A percentile compares a stretch with the other conserved stretches of the same genome.
Evolutionary conservation across 1,140 invertebrate species (phyloP).

Genomic region (Cotesia glomerata): DNA sequence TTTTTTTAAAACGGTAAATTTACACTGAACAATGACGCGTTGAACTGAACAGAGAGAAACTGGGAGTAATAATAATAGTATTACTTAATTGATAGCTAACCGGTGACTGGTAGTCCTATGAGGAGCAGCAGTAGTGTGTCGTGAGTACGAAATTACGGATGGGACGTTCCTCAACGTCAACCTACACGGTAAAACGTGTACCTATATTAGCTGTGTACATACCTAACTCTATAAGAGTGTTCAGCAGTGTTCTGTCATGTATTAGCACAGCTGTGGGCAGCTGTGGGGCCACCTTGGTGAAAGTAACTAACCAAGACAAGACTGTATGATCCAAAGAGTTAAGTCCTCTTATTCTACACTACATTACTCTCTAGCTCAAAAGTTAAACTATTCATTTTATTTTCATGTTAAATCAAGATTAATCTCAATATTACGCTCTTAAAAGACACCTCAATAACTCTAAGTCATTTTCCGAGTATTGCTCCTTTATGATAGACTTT

Average conservation of each 20-base stretch:
- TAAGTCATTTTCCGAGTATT: too few species aligned
- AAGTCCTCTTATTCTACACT: slow-evolving; percentile 36
- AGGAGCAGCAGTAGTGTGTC: too few species aligned
- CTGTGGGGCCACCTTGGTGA: slow-evolving; percentile 46
- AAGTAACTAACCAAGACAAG: slow-evolving; percentile 48
- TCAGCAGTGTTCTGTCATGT: background rate
- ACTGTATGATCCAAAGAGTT: slow-evolving; percentile 26
- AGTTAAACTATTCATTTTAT: too few species aligned
- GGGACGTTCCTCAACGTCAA: background rate
- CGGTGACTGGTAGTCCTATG: too few species aligned
- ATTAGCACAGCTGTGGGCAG: background rate
- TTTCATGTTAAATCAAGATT: too few species aligned
- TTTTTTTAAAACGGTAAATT: background rate
- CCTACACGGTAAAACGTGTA: background rate
- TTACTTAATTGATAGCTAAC: too few species aligned
- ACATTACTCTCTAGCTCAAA: background rate
- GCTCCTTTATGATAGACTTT: too few species aligned
- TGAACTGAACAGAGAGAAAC: background rate
- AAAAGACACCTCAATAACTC: too few species aligned
- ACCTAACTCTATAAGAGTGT: too few species aligned
- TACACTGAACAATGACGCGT: background rate
- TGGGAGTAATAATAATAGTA: background rate
- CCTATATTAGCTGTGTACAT: too few species aligned
- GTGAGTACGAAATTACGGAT: too few species aligned
- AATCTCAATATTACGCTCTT: too few species aligned